Percentiles rank a stretch among this genome's conserved stretches.
Evolutionary conservation across 64 coral and sea anemone genomes (phyloP).

Genomic region (Trachythela sp.): DNA sequence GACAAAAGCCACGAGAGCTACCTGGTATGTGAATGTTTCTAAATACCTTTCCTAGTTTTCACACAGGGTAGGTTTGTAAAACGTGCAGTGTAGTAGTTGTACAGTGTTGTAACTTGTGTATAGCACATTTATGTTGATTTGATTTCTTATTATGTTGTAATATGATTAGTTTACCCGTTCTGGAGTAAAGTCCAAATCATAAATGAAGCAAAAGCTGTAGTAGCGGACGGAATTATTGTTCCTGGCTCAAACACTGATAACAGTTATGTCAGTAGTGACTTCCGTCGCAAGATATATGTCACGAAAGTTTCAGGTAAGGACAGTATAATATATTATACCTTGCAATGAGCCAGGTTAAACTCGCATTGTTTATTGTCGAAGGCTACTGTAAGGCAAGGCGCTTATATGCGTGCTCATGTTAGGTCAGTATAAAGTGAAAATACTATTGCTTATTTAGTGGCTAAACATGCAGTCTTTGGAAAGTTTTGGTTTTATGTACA

Average conservation of each 20-base stretch:
- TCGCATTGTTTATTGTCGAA: too few species aligned
- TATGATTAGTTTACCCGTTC: background rate
- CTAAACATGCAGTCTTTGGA: too few species aligned
- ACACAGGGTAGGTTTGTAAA: background rate
- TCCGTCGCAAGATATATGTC: background rate
- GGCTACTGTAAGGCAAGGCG: too few species aligned
- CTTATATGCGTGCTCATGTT: too few species aligned
- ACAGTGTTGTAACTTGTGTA: background rate
- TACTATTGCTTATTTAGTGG: too few species aligned
- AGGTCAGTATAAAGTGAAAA: too few species aligned
- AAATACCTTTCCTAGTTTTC: background rate
- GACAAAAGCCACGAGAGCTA: background rate
- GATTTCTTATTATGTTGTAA: background rate
- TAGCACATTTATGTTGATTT: background rate
- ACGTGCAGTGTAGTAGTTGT: background rate
- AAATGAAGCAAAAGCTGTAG: background rate
- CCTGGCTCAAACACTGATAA: background rate
- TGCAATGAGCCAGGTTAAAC: too few species aligned
- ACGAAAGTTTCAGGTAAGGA: slow-evolving; percentile 3
- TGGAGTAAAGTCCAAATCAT: background rate
- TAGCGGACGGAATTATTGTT: background rate
- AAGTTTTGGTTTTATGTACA: too few species aligned
- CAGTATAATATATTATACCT: too few species aligned
- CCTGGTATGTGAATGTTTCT: background rate
- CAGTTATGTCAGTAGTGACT: background rate